Percentiles rank a stretch among this genome's conserved stretches.
These are phyloP conservation scores for Caenorhabditis plicata DNA, from an alignment of 2,888 invertebrate species.

Conservation along the genomic window DNA sequence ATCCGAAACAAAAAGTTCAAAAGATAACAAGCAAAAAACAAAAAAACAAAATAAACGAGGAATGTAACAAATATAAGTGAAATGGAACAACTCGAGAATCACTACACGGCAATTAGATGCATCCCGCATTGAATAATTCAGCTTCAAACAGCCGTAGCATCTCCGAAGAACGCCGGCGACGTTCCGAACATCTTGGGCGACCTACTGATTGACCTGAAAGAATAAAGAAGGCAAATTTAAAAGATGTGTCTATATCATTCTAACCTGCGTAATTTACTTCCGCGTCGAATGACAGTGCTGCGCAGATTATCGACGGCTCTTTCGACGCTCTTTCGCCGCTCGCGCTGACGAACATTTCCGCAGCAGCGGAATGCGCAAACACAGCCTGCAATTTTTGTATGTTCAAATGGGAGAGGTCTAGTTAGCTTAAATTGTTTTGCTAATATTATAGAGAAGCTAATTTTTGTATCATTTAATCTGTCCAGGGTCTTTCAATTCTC, in stretches of 20 bases:
- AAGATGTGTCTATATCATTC: neutral
- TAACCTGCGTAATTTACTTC: constrained; percentile 48
- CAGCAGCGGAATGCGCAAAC: constrained; percentile 65
- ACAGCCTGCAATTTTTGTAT: constrained; percentile 53
- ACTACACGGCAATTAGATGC: too few species aligned
- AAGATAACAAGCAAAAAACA: neutral
- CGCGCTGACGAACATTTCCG: constrained; percentile 54
- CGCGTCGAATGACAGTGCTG: constrained; percentile 50
- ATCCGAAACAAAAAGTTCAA: too few species aligned
- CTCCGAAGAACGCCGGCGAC: constrained; percentile 45
- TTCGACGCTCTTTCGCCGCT: constrained; percentile 41
- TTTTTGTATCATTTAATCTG: neutral
- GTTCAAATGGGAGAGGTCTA: neutral
- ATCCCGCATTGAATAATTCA: too few species aligned
- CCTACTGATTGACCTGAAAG: constrained; percentile 51
- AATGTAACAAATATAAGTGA: constrained; percentile 2
- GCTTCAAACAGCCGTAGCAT: constrained; percentile 58
- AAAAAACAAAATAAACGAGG: neutral
- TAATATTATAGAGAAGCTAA: neutral
- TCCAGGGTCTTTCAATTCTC: neutral
- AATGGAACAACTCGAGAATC: too few species aligned
- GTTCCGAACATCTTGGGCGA: constrained; percentile 56
- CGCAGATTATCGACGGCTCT: constrained; percentile 49
- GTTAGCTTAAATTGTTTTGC: neutral
- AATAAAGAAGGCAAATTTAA: neutral